Percentiles rank a stretch among this genome's conserved stretches.
phyloP scores from a whole-genome alignment of 2,113 vertebrate species.

The Lamprologus callipterus region DNA sequence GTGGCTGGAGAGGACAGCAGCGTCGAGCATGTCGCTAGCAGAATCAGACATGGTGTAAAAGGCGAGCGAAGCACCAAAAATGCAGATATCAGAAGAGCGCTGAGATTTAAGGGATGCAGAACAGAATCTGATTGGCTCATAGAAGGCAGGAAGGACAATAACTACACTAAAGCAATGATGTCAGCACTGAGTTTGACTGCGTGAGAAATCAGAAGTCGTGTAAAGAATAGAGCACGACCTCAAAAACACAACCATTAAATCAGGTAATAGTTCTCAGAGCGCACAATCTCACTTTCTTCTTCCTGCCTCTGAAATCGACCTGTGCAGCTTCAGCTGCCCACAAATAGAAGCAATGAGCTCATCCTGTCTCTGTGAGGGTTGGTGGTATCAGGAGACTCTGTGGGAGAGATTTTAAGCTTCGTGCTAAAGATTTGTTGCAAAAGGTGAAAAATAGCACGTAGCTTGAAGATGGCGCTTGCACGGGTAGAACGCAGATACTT shows the following conservation, averaged over 20 bases:
- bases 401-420: not conserved
- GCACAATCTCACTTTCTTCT: not conserved
- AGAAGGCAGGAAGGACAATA: not conserved
- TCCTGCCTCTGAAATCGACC: not conserved
- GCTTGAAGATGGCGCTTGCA: not conserved
- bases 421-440: not conserved
- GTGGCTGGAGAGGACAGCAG: rapidly evolving
- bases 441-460: not conserved
- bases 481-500: not conserved
- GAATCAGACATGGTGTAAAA: not conserved
- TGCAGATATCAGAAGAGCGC: not conserved
- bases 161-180: not conserved
- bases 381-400: not conserved
- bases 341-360: not conserved
- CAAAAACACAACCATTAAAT: not conserved
- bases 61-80: not conserved
- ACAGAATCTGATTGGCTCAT: not conserved
- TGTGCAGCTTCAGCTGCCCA: not conserved
- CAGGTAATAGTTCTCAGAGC: rapidly evolving
- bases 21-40: not conserved
- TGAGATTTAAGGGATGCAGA: not conserved
- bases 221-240: not conserved
- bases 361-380: not conserved
- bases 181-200: not conserved
- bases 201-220: rapidly evolving